Evolutionary conservation across 2,797 vertebrate genomes (phyloP).

Genomic region (Phoxinus dragarum): DNA sequence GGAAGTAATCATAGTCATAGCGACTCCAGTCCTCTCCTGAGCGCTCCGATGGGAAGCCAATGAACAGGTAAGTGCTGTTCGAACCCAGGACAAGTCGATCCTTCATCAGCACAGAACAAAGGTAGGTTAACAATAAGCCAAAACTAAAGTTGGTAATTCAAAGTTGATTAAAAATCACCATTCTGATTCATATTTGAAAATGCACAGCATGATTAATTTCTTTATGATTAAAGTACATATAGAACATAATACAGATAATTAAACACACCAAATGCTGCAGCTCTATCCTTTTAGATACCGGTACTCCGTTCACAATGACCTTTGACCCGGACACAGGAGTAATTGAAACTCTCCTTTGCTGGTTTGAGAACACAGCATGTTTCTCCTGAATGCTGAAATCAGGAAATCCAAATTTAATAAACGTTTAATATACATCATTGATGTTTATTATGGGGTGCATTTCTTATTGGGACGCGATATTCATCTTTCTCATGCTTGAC

Average conservation of each 20-base stretch:
- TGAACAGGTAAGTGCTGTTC: conserved; percentile 85
- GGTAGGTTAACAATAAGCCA: background rate
- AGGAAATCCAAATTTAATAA: background rate
- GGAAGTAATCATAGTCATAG: conserved; percentile 91
- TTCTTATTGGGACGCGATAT: background rate
- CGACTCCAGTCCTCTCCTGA: conserved; percentile 81
- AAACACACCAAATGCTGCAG: conserved; percentile 85
- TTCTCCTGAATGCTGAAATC: conserved; percentile 83
- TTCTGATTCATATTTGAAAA: background rate
- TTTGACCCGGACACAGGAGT: conserved; percentile 79
- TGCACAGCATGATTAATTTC: background rate
- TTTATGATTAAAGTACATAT: background rate
- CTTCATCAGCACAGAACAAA: conserved; percentile 63
- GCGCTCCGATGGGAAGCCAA: conserved; percentile 85
- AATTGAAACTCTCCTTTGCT: conserved; percentile 76
- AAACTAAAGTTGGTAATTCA: background rate
- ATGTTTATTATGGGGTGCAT: background rate
- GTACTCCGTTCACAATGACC: conserved; percentile 83
- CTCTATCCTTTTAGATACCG: conserved; percentile 74
- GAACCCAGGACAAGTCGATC: conserved; percentile 88
- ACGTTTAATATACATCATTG: background rate
- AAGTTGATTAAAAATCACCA: no score
- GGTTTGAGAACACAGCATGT: conserved; percentile 84
- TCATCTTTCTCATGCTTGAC: conserved; percentile 43
- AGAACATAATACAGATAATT: background rate